Conservation (phyloP, 2,797 vertebrate species). For the Scleropages formosus region DNA sequence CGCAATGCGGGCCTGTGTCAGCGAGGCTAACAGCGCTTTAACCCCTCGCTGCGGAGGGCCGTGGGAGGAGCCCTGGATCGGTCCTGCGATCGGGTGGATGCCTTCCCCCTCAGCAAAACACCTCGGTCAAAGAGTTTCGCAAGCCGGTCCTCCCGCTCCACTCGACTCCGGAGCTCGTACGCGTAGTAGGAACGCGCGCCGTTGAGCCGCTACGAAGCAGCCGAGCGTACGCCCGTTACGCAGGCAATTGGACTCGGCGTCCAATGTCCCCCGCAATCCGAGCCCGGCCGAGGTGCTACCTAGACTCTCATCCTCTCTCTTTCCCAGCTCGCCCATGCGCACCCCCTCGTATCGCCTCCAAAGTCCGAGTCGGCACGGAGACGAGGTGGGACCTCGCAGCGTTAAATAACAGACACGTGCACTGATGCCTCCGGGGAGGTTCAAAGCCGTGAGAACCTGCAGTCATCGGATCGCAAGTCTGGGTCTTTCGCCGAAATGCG, state of each 20-base stretch:
- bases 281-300: background rate
- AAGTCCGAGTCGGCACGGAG: too few species aligned
- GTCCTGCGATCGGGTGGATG: background rate
- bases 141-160: background rate
- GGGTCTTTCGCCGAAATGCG: slow-evolving; percentile 11
- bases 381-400: background rate
- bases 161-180: background rate
- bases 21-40: background rate
- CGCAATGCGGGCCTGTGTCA: slow-evolving; percentile 17
- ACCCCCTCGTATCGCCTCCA: background rate
- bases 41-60: background rate
- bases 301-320: background rate
- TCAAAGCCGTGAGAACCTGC: background rate
- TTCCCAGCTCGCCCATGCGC: background rate
- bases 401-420: background rate
- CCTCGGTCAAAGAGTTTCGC: background rate
- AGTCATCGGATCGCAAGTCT: background rate
- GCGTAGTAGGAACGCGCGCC: background rate
- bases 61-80: background rate
- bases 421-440: slow-evolving; percentile 9
- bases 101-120: background rate
- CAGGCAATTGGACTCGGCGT: background rate
- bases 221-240: background rate
- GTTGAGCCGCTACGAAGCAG: background rate
- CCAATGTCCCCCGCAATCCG: background rate